Evolutionary conservation across 2,797 vertebrate genomes (phyloP), one percentile per base, ranked within the genome.

Genomic region (Peromyscus nudipes): DNA sequence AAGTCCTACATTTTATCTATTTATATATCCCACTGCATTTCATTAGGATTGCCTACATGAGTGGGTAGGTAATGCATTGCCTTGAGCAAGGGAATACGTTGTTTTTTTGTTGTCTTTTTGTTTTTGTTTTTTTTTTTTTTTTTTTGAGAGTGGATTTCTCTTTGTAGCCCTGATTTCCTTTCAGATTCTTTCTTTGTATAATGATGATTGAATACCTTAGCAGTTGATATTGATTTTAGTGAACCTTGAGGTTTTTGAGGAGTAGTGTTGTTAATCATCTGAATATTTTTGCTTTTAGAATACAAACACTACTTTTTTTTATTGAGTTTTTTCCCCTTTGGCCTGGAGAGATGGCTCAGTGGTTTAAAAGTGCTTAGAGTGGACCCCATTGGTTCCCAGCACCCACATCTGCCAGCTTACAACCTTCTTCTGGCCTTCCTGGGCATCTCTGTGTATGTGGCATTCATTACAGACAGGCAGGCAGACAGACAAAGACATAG

Each of bases 231-330:
- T 92, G 46, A 83, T 31, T 21, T 13, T 11, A 65, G 1, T 93
- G 73, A 55, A 55, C 60, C 81, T 90, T 65, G 23, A 92, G 2
- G 16, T 60, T 96, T 92, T 93, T 92, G 29, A 93, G 31, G 88
- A 21, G 29, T 37, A 88, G 25, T 49, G 34, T 94, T 91, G n/a
- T 94, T 97, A 67, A 64, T 92, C 27, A 83, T 95, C 62, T 92
- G 64, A 92, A 55, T 95, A 55, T 87, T 95, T 94, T 89, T 84
- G 49, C 60, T 91, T 95, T 95, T 57, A 89, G 71, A 79, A 46
- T 23, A 94, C 10, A 96, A 73, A 75, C 1, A 49, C 81, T 76
- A 89, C 31, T 12, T 71, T 71, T 71, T 34, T 37, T 16, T 43
- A 8, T 69, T n/a, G 19, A 23, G 2, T 1, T n/a, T 71, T 71